These are phyloP conservation scores for Vireo altiloquus DNA, from an alignment of 2,113 vertebrate genomes.

Conservation along the genomic window DNA sequence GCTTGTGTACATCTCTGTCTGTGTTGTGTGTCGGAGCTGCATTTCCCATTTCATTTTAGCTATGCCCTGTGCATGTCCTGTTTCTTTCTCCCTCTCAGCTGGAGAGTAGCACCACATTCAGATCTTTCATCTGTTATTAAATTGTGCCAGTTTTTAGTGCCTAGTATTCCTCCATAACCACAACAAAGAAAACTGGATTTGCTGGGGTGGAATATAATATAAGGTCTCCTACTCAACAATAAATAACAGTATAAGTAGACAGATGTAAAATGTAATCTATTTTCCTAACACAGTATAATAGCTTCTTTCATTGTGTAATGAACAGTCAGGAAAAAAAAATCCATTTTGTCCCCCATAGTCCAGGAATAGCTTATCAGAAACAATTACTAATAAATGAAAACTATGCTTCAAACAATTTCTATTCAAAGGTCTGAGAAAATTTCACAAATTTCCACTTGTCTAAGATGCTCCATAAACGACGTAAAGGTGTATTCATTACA, in stretches of 20 bases:
- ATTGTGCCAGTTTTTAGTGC: neutral
- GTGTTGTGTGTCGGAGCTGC: neutral
- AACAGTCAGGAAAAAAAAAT: neutral
- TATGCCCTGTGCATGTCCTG: neutral
- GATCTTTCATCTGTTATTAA: neutral
- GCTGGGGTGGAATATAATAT: neutral
- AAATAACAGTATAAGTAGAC: neutral
- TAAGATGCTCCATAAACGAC: neutral
- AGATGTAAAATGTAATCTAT: neutral
- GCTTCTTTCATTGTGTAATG: neutral
- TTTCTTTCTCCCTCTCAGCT: neutral
- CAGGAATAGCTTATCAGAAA: neutral
- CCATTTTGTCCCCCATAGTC: fast-evolving
- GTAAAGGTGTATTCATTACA: neutral
- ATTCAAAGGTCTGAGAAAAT: constrained; percentile 24
- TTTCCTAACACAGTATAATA: neutral
- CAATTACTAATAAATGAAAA: neutral
- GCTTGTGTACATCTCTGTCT: neutral
- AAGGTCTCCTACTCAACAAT: neutral
- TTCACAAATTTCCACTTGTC: constrained; percentile 26
- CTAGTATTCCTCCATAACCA: neutral
- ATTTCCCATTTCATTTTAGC: neutral
- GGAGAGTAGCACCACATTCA: neutral
- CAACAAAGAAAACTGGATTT: neutral
- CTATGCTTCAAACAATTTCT: neutral